A percentile compares a stretch with the other conserved stretches of the same genome.
Evolutionary conservation across 2,113 vertebrate species (phyloP).

Genomic region (Propithecus coquereli): DNA sequence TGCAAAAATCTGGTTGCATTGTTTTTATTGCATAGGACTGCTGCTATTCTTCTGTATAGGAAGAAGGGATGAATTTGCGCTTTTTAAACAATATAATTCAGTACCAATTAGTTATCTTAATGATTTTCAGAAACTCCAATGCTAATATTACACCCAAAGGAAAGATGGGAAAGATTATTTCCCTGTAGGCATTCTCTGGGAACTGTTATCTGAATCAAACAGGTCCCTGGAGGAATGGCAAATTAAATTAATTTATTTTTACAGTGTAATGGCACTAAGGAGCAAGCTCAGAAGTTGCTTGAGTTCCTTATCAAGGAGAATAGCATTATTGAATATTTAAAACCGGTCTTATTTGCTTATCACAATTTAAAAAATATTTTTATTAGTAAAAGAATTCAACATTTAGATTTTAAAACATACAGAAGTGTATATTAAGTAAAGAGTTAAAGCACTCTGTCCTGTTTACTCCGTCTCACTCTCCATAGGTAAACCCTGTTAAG

Average conservation of each 20-base stretch:
- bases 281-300: no score
- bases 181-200: neutral
- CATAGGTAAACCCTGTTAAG: neutral
- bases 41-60: neutral
- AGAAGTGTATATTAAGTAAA: neutral
- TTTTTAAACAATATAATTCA: neutral
- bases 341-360: no score
- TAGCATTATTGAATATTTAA: no score
- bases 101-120: neutral
- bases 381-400: no score
- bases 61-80: neutral
- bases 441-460: neutral
- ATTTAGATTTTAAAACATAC: no score
- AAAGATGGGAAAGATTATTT: neutral
- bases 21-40: neutral
- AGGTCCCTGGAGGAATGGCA: neutral
- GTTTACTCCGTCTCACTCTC: neutral
- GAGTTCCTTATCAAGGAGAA: no score
- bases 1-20: neutral
- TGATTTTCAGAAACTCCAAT: neutral
- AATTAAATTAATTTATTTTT: neutral
- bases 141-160: neutral
- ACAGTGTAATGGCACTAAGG: no score
- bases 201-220: neutral
- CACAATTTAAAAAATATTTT: no score